phyloP scores from a whole-genome alignment of 2,797 vertebrate genomes.

The Telmatherina bonti region DNA sequence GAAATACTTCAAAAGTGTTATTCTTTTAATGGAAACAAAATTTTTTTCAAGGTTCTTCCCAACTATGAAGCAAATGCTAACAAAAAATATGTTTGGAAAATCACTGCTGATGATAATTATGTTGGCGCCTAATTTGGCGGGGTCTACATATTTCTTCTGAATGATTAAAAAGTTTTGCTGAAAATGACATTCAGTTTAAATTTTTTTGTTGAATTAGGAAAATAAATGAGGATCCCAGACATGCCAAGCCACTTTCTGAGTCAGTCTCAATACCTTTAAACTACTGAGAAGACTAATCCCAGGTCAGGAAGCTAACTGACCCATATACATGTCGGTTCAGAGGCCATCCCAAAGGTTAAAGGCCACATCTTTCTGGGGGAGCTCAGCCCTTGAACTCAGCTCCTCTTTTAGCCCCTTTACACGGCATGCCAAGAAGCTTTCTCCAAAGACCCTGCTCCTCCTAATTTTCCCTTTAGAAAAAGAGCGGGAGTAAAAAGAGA shows the following conservation, averaged over 20 bases:
- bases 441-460: conserved; percentile 47
- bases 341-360: conserved; percentile 53
- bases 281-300: conserved; percentile 46
- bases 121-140: not conserved
- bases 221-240: conserved; percentile 6
- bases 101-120: not conserved
- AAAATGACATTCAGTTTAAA: not conserved
- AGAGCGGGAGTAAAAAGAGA: conserved; percentile 25
- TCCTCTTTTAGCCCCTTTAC: conserved; percentile 67
- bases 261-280: conserved; percentile 31
- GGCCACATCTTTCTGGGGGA: conserved; percentile 60
- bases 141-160: not conserved
- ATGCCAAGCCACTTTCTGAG: conserved; percentile 23
- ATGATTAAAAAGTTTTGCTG: not conserved
- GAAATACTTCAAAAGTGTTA: no score
- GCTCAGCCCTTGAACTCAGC: conserved; percentile 73
- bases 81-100: not conserved
- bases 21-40: not conserved
- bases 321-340: conserved; percentile 52
- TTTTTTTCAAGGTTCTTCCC: not conserved
- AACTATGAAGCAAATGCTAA: not conserved
- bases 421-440: conserved; percentile 53
- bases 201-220: not conserved
- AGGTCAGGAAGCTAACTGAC: conserved; percentile 52
- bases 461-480: conserved; percentile 39